These are phyloP conservation scores for Acanthosepion lycidas DNA, from an alignment of 2,888 invertebrate genomes.

Conservation along the genomic window DNA sequence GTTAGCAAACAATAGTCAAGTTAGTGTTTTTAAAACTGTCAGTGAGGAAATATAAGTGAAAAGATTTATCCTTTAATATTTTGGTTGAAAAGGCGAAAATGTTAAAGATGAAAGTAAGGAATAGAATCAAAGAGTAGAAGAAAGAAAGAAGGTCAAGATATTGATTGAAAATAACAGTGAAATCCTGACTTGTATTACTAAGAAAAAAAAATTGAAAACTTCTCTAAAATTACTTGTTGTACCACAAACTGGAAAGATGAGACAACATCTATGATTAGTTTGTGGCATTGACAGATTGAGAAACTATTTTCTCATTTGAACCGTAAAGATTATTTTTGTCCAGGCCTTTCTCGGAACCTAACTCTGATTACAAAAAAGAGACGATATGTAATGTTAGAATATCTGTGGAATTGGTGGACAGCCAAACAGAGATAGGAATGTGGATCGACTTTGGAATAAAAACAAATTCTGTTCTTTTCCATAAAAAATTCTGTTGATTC, in stretches of 20 bases:
- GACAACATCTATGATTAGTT: neutral
- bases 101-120: no score
- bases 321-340: conserved; percentile 2
- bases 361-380: neutral
- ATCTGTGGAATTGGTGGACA: neutral
- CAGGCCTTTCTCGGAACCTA: neutral
- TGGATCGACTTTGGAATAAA: neutral
- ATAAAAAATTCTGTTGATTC: neutral
- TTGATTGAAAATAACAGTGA: neutral
- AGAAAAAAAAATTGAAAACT: neutral
- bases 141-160: no score
- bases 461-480: neutral
- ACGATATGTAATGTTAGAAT: neutral
- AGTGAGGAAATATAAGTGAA: no score
- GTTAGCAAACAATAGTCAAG: no score
- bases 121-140: no score
- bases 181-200: neutral
- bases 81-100: no score
- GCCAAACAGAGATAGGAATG: neutral
- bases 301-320: neutral
- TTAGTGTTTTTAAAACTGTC: no score
- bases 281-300: neutral
- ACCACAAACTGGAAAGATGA: neutral
- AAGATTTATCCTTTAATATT: no score
- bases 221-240: neutral